phyloP scores from a whole-genome alignment of 2,888 invertebrate genomes.

The Nasonovia ribisnigri region DNA sequence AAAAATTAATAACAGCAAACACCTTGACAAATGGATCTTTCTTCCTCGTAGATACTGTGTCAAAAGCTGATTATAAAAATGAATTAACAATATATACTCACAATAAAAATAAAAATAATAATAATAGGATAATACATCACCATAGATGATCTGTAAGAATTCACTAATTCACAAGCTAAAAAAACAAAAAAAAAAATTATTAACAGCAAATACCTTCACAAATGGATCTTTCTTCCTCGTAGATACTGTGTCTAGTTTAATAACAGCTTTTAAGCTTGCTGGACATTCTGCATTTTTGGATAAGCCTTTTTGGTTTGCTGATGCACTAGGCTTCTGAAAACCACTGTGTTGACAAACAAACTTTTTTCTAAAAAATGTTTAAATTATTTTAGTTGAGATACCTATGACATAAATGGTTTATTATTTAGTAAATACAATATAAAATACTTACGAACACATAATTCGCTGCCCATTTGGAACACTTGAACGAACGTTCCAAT shows the following conservation, averaged over 20 bases:
- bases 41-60: not conserved
- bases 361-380: too few species aligned
- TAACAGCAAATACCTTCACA: not conserved
- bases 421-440: too few species aligned
- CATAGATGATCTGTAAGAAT: not conserved
- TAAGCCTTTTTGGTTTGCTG: too few species aligned
- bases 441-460: too few species aligned
- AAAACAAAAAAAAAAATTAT: not conserved
- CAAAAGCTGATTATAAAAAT: not conserved
- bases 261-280: not conserved
- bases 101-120: not conserved
- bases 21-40: not conserved
- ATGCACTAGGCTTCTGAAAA: too few species aligned
- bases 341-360: too few species aligned
- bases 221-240: not conserved
- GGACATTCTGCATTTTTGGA: too few species aligned
- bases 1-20: not conserved
- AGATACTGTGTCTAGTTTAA: not conserved
- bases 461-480: too few species aligned
- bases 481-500: too few species aligned
- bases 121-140: not conserved
- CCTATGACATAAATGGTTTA: too few species aligned
- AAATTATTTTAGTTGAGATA: too few species aligned
- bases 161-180: not conserved
- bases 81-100: not conserved